Conservation (phyloP, 1,140 invertebrate genomes). For the Neodiprion virginianus region DNA sequence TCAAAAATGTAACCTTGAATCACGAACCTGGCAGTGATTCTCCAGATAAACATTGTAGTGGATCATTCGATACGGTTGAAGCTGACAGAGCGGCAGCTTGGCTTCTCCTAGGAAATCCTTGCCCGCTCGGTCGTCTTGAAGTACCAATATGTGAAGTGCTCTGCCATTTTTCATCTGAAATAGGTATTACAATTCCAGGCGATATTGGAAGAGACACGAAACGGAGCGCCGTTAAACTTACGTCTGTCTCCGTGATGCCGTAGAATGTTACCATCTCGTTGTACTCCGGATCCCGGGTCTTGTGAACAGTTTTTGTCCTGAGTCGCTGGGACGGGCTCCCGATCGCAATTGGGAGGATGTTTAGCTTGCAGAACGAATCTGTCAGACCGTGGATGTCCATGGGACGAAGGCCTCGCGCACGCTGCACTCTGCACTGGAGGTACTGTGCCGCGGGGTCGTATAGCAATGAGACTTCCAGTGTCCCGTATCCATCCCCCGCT, state of each 20-base stretch:
- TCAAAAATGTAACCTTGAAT: constrained; percentile 8
- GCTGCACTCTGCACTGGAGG: constrained; percentile 79
- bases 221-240: constrained; percentile 73
- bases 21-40: constrained; percentile 57
- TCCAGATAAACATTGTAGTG: constrained; percentile 70
- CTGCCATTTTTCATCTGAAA: constrained; percentile 33
- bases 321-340: constrained; percentile 74
- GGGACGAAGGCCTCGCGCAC: constrained; percentile 76
- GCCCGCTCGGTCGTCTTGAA: constrained; percentile 42
- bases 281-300: constrained; percentile 92
- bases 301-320: constrained; percentile 88
- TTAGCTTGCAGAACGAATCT: constrained; percentile 91
- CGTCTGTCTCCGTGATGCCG: constrained; percentile 82
- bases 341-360: constrained; percentile 77
- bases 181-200: background rate
- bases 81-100: constrained; percentile 68
- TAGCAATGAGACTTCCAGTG: constrained; percentile 78
- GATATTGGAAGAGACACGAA: background rate
- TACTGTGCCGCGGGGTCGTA: constrained; percentile 79
- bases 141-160: constrained; percentile 41
- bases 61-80: constrained; percentile 71
- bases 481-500: constrained; percentile 55
- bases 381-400: constrained; percentile 91
- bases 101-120: constrained; percentile 81
- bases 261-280: constrained; percentile 93